Evolutionary conservation across 2,797 vertebrate genomes (phyloP).

Genomic region (Crypturellus tataupa): DNA sequence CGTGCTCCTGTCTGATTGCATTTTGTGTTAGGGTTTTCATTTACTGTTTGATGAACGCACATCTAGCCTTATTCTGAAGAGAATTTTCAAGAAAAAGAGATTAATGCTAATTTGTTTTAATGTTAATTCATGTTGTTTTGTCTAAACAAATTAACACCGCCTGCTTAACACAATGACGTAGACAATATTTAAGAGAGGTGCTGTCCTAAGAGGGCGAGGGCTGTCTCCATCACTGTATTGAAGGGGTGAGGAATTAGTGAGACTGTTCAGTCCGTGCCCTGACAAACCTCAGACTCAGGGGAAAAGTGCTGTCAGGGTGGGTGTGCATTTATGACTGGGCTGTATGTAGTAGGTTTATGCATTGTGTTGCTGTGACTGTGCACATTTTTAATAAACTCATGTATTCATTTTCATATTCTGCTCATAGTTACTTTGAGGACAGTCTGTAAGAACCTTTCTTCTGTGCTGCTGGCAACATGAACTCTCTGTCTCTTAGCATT

Average conservation of each 20-base stretch:
- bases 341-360: background rate
- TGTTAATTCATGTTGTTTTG: background rate
- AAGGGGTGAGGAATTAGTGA: background rate
- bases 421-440: background rate
- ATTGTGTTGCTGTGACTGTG: background rate
- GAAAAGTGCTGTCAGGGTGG: background rate
- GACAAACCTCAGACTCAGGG: background rate
- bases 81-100: background rate
- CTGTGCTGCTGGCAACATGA: background rate
- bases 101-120: background rate
- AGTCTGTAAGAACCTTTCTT: background rate
- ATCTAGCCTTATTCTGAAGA: background rate
- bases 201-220: background rate
- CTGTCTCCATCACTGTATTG: background rate
- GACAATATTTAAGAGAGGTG: background rate
- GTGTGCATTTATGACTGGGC: background rate
- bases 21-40: background rate
- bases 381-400: background rate
- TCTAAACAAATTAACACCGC: background rate
- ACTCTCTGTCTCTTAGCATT: background rate
- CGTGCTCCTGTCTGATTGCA: background rate
- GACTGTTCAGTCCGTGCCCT: background rate
- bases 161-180: background rate
- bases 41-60: background rate
- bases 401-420: background rate